Base-by-base conservation (phyloP, 2,888 invertebrate genomes). In the Dioctria rufipes region DNA sequence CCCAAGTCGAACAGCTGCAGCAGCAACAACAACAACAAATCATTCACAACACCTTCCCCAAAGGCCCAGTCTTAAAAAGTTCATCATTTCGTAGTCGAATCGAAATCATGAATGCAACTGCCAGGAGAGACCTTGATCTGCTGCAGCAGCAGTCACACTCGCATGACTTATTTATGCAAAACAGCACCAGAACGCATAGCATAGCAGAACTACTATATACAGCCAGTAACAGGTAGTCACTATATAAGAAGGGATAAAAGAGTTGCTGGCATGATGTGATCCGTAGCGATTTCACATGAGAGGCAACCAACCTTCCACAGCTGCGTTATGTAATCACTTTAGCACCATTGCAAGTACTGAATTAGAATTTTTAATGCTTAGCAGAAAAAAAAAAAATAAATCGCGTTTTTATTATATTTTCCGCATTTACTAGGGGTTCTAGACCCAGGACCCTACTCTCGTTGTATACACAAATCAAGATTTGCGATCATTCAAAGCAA, bases 321-420 rank as follows among this genome's bases (percentile, higher is more conserved):
- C 40, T 40, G 63, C n/a, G 13, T n/a, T 11, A 46, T 46, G 49
- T 2, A 46, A 67, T 11, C 66, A 66, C 13, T 25, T 25, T 25
- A 25, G 25, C 25, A 25, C 49, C 6, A 46, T 43, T 13, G 66
- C 13, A 40, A n/a, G 67, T 43, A 67, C 46, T 5, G 43, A 67
- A 67, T 67, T 46, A 67, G 49, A 67, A 67, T 67, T 67, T 67
- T 46, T 67, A 67, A 67, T 67, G 25, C 2, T 25, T 25, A 25
- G 25, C 25, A 25, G 25, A 25, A 25, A 2, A 2, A 42, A 8
- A 46, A 46, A 25, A 13, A 46, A n/a, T n/a, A 46, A 46, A 46
- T 46, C 6, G 49, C 49, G 9, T 6, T 46, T 46, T 6, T 46
- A 25, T 25, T 25, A 9, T 9, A 46, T 9, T 46, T 46, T 46